Base-by-base conservation (phyloP, 1,140 invertebrate species). In the Belonocnema kinseyi region DNA sequence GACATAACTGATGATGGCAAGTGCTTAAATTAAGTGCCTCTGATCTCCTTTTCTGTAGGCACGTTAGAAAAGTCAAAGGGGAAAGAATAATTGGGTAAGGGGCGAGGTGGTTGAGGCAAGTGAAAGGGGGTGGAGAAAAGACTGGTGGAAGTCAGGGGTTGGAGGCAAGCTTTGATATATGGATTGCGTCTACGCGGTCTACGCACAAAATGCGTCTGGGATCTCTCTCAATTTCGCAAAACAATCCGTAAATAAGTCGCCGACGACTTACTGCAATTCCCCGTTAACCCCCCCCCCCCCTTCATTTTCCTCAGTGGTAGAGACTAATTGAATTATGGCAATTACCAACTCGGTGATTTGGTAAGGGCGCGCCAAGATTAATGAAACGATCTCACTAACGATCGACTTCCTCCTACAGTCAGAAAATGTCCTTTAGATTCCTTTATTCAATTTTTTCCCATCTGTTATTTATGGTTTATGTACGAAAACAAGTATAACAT, bases 291-390 rank as follows among this genome's bases (percentile, higher is more conserved):
- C 54, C 19, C 21, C 21, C 21, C 10, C 17, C 17, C 54, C 54
- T 0, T 19, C 13, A 17, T 33, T 52, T 77, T 50, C 17, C 70
- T 8, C 52, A 50, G 16, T 73, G 19, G 26, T 66, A 52, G 79
- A 73, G 72, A 82, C 87, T 89, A 90, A 90, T 88, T 88, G 88
- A 90, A 90, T 91, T 89, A 90, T 88, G 83, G 86, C 86, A 89
- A 90, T 90, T 87, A 88, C 81, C 76, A 82, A 78, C 58, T 70
- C 78, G 83, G 83, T 85, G 87, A 89, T 89, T 88, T 83, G 87
- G 58, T 84, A 78, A 80, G 86, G 86, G 85, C 61, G 82, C 66
- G 58, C 74, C 83, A 83, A 89, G 88, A 90, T 90, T 89, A 90
- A 90, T 90, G 88, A 87, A 89, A 86, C 80, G 84, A 80, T 85